Percentiles rank a stretch among this genome's conserved stretches.
These are phyloP conservation scores for Laterallus jamaicensis DNA, from an alignment of 2,113 vertebrate genomes.

Conservation along the genomic window DNA sequence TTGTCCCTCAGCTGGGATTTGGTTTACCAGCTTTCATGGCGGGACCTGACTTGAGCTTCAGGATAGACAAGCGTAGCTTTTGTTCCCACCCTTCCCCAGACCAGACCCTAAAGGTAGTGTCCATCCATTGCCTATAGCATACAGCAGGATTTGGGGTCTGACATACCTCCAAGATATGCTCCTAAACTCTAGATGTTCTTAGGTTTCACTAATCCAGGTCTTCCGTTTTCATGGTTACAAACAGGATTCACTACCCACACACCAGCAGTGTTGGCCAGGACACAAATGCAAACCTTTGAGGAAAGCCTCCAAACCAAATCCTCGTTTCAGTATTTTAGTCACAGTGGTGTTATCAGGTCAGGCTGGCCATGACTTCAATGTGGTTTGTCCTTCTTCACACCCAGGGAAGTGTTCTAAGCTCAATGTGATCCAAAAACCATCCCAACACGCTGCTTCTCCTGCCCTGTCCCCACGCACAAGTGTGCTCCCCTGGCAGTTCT, in stretches of 20 bases:
- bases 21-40: neutral
- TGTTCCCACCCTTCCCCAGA: fast-evolving
- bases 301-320: neutral
- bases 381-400: neutral
- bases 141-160: fast-evolving
- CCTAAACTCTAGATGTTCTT: neutral
- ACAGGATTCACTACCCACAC: neutral
- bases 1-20: neutral
- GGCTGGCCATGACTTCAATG: neutral
- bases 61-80: fast-evolving
- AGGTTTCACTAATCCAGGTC: neutral
- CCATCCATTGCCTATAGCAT: neutral
- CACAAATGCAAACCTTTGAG: neutral
- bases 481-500: neutral
- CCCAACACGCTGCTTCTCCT: neutral
- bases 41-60: neutral
- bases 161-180: fast-evolving
- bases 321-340: neutral
- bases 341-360: neutral
- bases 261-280: neutral
- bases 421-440: fast-evolving
- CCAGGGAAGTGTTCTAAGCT: fast-evolving
- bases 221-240: neutral
- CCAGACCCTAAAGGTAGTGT: neutral
- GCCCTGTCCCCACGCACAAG: fast-evolving